Conservation (phyloP, 92 coral and sea anemone species). For the Phymanthus crucifer region DNA sequence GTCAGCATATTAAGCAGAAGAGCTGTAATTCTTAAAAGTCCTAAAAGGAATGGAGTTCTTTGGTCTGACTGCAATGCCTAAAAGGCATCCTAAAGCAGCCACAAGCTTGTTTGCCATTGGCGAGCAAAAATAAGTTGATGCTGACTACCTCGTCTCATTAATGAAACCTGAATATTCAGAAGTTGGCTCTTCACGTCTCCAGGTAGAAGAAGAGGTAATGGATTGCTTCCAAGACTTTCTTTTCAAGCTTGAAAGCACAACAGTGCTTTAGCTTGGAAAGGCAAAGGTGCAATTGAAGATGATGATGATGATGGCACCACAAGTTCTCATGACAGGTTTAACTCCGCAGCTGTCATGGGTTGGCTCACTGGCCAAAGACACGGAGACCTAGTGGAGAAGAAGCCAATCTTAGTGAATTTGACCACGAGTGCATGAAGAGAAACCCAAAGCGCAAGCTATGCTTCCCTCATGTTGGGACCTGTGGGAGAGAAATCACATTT, state of each 20-base stretch:
- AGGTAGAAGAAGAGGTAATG: constrained; percentile 49
- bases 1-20: constrained; percentile 59
- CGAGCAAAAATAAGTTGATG: constrained; percentile 51
- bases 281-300: neutral
- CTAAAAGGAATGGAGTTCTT: constrained; percentile 37
- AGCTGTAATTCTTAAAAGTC: constrained; percentile 34
- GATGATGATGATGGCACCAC: neutral
- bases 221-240: constrained; percentile 68
- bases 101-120: constrained; percentile 49
- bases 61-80: constrained; percentile 25
- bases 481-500: constrained; percentile 35
- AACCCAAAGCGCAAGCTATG: constrained; percentile 47
- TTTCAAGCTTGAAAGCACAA: constrained; percentile 58
- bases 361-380: constrained; percentile 75
- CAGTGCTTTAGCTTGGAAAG: constrained; percentile 35
- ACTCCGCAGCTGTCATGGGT: constrained; percentile 56
- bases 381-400: constrained; percentile 41
- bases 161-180: constrained; percentile 49
- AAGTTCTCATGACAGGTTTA: constrained; percentile 12
- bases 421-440: constrained; percentile 27
- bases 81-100: constrained; percentile 37
- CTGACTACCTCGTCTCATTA: constrained; percentile 66
- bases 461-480: constrained; percentile 39
- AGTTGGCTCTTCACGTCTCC: constrained; percentile 40
- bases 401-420: constrained; percentile 16